phyloP scores from a whole-genome alignment of 2,113 vertebrate species.

The Gila orcuttii region DNA sequence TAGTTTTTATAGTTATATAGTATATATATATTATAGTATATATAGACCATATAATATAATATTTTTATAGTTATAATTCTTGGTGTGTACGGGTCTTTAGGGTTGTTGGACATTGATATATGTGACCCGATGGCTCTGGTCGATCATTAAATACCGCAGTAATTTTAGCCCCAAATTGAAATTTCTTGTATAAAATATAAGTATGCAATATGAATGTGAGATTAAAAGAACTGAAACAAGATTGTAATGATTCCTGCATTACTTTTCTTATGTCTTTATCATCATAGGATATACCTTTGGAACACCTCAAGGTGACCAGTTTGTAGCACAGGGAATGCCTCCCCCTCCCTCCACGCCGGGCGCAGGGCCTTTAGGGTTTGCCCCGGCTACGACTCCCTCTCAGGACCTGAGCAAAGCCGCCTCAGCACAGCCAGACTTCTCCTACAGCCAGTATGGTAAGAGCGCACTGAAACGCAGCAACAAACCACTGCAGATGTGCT shows the following conservation, averaged over 20 bases:
- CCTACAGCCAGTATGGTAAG: conserved; percentile 95
- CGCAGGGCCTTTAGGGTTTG: conserved; percentile 89
- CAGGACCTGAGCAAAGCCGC: conserved; percentile 98
- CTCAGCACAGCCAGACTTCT: conserved; percentile 92
- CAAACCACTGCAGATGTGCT: conserved; percentile 47
- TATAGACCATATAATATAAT: too few species aligned
- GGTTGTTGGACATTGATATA: not conserved
- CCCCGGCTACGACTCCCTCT: conserved; percentile 94
- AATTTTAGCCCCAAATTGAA: not conserved
- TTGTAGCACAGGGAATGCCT: conserved; percentile 89
- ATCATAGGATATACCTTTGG: conserved; percentile 91
- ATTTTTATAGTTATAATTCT: too few species aligned
- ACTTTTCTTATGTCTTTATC: conserved; percentile 12
- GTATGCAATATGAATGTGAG: not conserved
- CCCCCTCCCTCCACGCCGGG: conserved; percentile 93
- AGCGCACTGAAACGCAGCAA: conserved; percentile 42
- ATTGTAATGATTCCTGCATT: not conserved
- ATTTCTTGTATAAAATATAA: not conserved
- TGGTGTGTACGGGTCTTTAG: too few species aligned
- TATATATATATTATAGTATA: too few species aligned
- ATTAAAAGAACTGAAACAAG: not conserved
- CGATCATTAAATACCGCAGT: not conserved
- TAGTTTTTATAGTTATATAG: too few species aligned
- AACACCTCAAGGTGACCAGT: conserved; percentile 95
- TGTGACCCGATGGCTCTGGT: not conserved